These are phyloP conservation scores for Cervus canadensis DNA, from an alignment of 2,113 vertebrate species.

Conservation along the genomic window DNA sequence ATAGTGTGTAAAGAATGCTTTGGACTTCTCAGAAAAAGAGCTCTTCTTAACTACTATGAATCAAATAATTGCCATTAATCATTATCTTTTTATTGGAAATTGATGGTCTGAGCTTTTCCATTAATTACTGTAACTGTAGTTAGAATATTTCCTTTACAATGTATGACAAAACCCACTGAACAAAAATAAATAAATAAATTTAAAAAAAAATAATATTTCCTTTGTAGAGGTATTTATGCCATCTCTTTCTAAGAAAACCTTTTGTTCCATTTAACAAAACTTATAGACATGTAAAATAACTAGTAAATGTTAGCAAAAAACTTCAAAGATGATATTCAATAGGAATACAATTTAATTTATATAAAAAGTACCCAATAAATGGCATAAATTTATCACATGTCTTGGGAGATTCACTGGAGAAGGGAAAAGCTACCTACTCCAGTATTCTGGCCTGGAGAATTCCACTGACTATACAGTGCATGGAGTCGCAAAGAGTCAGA, in stretches of 20 bases:
- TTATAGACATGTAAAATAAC: not conserved
- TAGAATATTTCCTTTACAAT: not conserved
- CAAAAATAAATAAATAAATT: too few relatives aligned
- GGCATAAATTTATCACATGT: not conserved
- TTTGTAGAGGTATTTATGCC: not conserved
- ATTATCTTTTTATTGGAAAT: not conserved
- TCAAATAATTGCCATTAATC: slow-evolving; percentile 10
- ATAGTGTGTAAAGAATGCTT: not conserved
- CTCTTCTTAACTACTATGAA: not conserved
- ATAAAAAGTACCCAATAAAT: slow-evolving; percentile 5
- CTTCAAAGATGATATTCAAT: not conserved
- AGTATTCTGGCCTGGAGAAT: not conserved
- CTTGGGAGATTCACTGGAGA: not conserved
- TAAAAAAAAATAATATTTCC: not conserved
- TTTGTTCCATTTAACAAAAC: not conserved
- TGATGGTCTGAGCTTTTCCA: not conserved
- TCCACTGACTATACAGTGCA: not conserved
- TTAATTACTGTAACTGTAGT: not conserved
- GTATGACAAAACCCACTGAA: too few relatives aligned
- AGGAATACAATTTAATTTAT: slow-evolving; percentile 12
- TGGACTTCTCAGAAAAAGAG: not conserved
- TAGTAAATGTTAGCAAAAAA: slow-evolving; percentile 43
- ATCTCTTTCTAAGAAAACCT: slow-evolving; percentile 23
- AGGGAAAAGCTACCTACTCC: not conserved
- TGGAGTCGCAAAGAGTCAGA: not conserved